A percentile compares a stretch with the other conserved stretches of the same genome.
Evolutionary conservation across 2,113 vertebrate genomes (phyloP).

Genomic region (Peromyscus californicus): DNA sequence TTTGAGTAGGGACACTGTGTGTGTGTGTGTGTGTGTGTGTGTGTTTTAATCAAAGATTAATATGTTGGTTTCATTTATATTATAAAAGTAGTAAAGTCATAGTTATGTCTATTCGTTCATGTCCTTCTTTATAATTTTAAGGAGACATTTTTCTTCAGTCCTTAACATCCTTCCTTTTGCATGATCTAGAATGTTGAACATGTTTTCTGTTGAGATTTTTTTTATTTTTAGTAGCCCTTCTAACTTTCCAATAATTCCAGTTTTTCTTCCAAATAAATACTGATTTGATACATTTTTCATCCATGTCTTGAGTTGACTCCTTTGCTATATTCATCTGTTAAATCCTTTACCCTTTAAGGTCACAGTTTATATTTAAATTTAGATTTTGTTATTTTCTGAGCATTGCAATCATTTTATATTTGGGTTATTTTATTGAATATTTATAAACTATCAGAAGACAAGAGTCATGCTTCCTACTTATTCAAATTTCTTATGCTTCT

Average conservation of each 20-base stretch:
- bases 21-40: no score
- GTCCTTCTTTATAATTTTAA: neutral
- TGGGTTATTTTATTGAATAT: neutral
- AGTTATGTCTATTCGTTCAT: neutral
- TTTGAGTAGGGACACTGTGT: no score
- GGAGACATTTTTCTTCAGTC: neutral
- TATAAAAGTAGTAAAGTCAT: neutral
- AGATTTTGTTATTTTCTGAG: neutral
- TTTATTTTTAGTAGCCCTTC: neutral
- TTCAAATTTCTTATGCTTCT: neutral
- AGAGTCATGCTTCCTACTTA: neutral
- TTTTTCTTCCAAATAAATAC: neutral
- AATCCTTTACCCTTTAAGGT: neutral
- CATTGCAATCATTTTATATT: neutral
- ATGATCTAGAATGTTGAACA: neutral
- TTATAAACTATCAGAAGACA: neutral
- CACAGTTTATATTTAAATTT: neutral
- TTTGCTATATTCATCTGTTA: neutral
- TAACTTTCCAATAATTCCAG: neutral
- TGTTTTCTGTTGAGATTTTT: neutral
- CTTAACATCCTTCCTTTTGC: neutral
- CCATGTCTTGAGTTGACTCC: neutral
- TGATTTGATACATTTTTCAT: neutral
- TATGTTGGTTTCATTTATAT: neutral
- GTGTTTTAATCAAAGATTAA: no score